Percentiles rank a stretch among this genome's conserved stretches.
Conservation (phyloP, 2,888 invertebrate genomes). For the Hesperia comma region DNA sequence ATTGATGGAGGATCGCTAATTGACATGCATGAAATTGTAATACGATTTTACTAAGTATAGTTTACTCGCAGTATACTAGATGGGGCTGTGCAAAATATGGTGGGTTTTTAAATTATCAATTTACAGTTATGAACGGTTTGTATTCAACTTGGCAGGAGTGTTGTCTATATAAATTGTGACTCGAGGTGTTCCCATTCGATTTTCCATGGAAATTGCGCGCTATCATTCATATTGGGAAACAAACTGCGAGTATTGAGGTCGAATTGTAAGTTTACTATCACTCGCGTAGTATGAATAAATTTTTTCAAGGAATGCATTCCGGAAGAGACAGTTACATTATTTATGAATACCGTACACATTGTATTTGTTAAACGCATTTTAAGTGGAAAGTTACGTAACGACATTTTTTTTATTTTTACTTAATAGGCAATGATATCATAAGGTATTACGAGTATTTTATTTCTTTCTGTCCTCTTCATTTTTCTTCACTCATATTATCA, state of each 20-base stretch:
- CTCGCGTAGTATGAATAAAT: constrained; percentile 3
- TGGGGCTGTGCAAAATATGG: neutral
- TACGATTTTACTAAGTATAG: no score
- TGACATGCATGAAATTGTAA: no score
- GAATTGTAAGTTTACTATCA: constrained; percentile 26
- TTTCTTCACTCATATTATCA: no score
- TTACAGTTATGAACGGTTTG: neutral
- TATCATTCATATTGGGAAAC: constrained; percentile 30
- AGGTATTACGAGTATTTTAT: no score
- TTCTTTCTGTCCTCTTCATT: no score
- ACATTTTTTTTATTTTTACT: no score
- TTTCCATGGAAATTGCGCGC: constrained; percentile 34
- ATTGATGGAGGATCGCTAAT: no score
- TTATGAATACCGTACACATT: neutral
- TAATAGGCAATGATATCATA: no score
- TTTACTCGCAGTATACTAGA: no score
- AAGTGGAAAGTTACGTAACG: neutral
- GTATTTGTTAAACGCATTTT: neutral
- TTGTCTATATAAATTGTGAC: constrained; percentile 20
- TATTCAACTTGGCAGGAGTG: constrained; percentile 11
- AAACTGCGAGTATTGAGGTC: constrained; percentile 26
- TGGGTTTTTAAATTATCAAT: neutral
- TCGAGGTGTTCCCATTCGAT: constrained; percentile 17
- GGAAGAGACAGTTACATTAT: neutral
- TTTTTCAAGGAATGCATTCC: constrained; percentile 1